Evolutionary conservation across 1,140 invertebrate genomes (phyloP).

Genomic region (Diorhabda carinulata): DNA sequence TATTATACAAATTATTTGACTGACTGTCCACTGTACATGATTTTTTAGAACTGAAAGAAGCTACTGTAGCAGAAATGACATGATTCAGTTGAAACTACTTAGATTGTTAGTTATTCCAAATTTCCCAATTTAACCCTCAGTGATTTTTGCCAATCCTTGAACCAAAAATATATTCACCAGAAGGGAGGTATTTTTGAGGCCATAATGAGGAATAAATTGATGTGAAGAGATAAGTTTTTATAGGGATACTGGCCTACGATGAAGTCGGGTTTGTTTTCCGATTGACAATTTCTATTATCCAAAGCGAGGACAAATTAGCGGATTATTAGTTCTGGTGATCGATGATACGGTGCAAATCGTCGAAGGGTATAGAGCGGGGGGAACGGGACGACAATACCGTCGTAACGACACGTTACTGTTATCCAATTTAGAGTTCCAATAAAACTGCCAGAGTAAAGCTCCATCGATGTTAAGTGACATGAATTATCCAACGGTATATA

Average conservation of each 20-base stretch:
- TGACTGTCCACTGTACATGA: too few relatives aligned
- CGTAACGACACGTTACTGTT: conserved; percentile 36
- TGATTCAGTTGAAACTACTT: too few relatives aligned
- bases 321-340: conserved; percentile 45
- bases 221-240: too few relatives aligned
- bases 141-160: too few relatives aligned
- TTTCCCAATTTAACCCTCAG: too few relatives aligned
- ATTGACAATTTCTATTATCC: conserved; percentile 45
- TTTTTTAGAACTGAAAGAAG: too few relatives aligned
- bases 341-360: conserved; percentile 44
- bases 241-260: neutral
- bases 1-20: too few relatives aligned
- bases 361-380: conserved; percentile 16
- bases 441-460: conserved; percentile 46
- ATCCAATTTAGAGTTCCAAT: conserved; percentile 47
- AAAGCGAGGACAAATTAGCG: conserved; percentile 42
- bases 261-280: conserved; percentile 15
- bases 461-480: conserved; percentile 46
- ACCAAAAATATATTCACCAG: too few relatives aligned
- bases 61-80: too few relatives aligned
- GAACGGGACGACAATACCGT: conserved; percentile 12
- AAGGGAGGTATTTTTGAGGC: too few relatives aligned
- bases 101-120: too few relatives aligned
- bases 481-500: conserved; percentile 38
- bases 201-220: too few relatives aligned